A percentile compares a stretch with the other conserved stretches of the same genome.
These are phyloP conservation scores for Temnothorax ravouxi DNA, from an alignment of 2,888 invertebrate genomes.

Conservation along the genomic window DNA sequence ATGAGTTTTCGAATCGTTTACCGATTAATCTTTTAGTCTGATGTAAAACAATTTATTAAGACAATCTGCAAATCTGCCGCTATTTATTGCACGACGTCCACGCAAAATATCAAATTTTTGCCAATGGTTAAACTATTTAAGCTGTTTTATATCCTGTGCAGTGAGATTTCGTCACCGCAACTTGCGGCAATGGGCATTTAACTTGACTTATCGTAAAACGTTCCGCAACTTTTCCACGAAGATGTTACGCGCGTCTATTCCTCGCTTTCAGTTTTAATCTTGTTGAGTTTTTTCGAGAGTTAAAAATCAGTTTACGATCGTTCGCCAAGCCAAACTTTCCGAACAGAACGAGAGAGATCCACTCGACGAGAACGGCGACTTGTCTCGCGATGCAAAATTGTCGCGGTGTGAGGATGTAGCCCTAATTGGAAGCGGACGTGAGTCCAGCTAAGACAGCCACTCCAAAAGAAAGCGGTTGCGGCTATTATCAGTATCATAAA, in stretches of 20 bases:
- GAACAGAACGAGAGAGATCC: not conserved
- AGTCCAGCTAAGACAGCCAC: constrained; percentile 24
- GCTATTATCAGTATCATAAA: constrained; percentile 59
- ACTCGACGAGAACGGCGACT: not conserved
- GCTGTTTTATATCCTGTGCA: constrained; percentile 6
- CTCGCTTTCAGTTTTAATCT: constrained; percentile 15
- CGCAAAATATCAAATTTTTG: not conserved
- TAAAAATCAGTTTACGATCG: not conserved
- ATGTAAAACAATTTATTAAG: not conserved
- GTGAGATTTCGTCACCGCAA: constrained; percentile 1
- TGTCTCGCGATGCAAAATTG: not conserved
- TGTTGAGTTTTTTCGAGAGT: not conserved
- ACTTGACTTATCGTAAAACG: constrained; percentile 24
- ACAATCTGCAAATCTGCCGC: not conserved
- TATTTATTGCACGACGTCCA: not conserved
- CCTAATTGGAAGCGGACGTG: constrained; percentile 56
- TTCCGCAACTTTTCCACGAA: constrained; percentile 12
- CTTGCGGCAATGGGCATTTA: constrained; percentile 24
- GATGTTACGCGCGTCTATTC: not conserved
- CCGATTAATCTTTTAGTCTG: not conserved
- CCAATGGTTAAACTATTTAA: not conserved
- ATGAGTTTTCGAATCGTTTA: constrained; percentile 92
- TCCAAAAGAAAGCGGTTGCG: constrained; percentile 49
- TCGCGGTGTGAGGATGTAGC: constrained; percentile 11
- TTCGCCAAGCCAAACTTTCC: not conserved